Evolutionary conservation across 2,797 vertebrate species (phyloP).

Genomic region (Rhinella marina): DNA sequence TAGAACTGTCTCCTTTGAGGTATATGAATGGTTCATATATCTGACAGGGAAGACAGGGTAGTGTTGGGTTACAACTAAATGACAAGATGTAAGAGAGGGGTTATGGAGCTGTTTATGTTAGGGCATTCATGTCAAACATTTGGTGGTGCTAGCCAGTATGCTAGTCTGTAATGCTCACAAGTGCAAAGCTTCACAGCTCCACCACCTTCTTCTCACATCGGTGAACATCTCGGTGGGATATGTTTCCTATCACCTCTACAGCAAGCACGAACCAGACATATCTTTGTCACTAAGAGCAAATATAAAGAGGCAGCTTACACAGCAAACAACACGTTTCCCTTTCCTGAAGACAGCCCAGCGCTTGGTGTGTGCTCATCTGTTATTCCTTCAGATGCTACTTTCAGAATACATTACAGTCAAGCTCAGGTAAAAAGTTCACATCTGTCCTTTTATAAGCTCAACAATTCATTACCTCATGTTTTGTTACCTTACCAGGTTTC

Average conservation of each 20-base stretch:
- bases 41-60: conserved; percentile 48
- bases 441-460: conserved; percentile 28
- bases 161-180: conserved; percentile 59
- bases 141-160: conserved; percentile 64
- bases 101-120: conserved; percentile 62
- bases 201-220: conserved; percentile 62
- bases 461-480: conserved; percentile 10
- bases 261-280: conserved; percentile 55
- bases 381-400: conserved; percentile 53
- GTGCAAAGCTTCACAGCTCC: conserved; percentile 60
- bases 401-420: conserved; percentile 48
- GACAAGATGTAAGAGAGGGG: conserved; percentile 48
- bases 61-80: conserved; percentile 62
- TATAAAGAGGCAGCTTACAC: conserved; percentile 50
- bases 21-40: not conserved
- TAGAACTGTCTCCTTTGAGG: not conserved
- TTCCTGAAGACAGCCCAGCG: conserved; percentile 17
- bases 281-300: conserved; percentile 60
- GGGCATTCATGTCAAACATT: conserved; percentile 66
- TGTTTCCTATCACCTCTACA: conserved; percentile 49
- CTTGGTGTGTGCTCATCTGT: conserved; percentile 45
- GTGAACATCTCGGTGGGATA: conserved; percentile 58
- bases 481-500: not conserved
- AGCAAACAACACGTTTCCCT: conserved; percentile 10
- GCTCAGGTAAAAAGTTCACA: conserved; percentile 55